Evolutionary conservation across 1,140 invertebrate genomes (phyloP).

Genomic region (Homalodisca vitripennis): DNA sequence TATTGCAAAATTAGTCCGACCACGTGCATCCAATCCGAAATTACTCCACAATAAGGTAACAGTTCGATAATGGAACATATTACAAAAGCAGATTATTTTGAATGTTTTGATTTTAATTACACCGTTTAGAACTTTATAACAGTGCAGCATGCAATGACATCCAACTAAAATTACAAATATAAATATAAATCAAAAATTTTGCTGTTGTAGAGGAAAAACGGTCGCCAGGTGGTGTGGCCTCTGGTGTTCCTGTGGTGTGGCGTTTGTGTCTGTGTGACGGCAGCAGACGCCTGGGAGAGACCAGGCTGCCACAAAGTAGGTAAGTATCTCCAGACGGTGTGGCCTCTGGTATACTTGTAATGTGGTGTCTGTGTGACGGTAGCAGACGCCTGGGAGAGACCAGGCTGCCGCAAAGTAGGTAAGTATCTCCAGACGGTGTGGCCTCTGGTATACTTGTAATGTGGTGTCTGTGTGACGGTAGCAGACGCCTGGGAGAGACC

Average conservation of each 20-base stretch:
- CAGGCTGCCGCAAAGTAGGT: constrained; percentile 63
- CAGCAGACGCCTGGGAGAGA: constrained; percentile 50
- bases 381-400: constrained; percentile 52
- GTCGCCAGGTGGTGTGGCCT: constrained; percentile 10
- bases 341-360: not conserved
- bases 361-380: not conserved
- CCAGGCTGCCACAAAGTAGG: constrained; percentile 64
- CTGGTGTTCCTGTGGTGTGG: constrained; percentile 9
- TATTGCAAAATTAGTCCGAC: too few relatives aligned
- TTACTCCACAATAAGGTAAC: too few relatives aligned
- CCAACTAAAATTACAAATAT: too few relatives aligned
- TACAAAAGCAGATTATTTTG: too few relatives aligned
- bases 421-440: constrained; percentile 41
- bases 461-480: not conserved
- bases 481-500: constrained; percentile 53
- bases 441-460: not conserved
- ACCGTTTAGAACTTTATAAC: too few relatives aligned
- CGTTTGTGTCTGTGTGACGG: not conserved
- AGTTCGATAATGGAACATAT: too few relatives aligned
- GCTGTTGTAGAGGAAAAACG: not conserved
- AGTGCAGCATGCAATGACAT: too few relatives aligned
- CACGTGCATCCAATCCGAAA: too few relatives aligned
- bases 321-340: constrained; percentile 43
- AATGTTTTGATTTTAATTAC: too few relatives aligned
- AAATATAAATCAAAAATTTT: too few relatives aligned